phyloP scores from a whole-genome alignment of 2,888 invertebrate genomes.

The Volucella zonaria region DNA sequence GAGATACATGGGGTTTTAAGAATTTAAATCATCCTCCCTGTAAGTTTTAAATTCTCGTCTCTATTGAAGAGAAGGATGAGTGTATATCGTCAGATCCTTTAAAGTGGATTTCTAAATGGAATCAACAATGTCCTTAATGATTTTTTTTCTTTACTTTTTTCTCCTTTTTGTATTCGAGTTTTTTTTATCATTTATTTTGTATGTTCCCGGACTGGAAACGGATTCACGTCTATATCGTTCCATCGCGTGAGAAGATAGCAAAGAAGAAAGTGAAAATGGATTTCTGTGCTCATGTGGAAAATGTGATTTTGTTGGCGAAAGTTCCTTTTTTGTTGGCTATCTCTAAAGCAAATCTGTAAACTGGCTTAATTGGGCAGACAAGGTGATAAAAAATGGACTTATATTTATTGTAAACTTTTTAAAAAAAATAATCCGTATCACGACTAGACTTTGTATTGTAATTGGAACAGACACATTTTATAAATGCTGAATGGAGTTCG shows the following conservation, averaged over 20 bases:
- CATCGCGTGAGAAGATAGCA: slow-evolving; percentile 10
- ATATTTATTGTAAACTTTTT: slow-evolving; percentile 10
- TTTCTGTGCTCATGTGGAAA: slow-evolving; percentile 62
- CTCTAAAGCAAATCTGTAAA: slow-evolving; percentile 51
- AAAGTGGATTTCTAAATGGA: slow-evolving; percentile 54
- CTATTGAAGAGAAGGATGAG: slow-evolving; percentile 29
- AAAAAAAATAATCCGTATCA: slow-evolving; percentile 8
- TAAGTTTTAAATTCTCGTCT: slow-evolving; percentile 53
- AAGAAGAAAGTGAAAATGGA: slow-evolving; percentile 47
- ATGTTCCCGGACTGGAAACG: slow-evolving; percentile 21
- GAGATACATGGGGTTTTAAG: slow-evolving; percentile 41
- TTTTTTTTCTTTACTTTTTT: slow-evolving; percentile 13
- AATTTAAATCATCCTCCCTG: slow-evolving; percentile 60
- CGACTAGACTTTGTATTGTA: too few relatives aligned
- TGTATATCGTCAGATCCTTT: slow-evolving; percentile 45
- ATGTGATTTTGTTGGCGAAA: slow-evolving; percentile 51
- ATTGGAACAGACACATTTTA: too few relatives aligned
- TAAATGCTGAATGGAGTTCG: too few relatives aligned
- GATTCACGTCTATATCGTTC: slow-evolving; percentile 50
- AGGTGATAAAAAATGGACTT: slow-evolving; percentile 49
- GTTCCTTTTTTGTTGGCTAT: slow-evolving; percentile 15
- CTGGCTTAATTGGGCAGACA: slow-evolving; percentile 60
- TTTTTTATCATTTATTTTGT: slow-evolving; percentile 3
- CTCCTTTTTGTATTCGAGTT: slow-evolving; percentile 1
- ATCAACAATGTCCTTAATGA: slow-evolving; percentile 66